Conservation (phyloP, 2,113 vertebrate species). For the Vulpes ferrilata region DNA sequence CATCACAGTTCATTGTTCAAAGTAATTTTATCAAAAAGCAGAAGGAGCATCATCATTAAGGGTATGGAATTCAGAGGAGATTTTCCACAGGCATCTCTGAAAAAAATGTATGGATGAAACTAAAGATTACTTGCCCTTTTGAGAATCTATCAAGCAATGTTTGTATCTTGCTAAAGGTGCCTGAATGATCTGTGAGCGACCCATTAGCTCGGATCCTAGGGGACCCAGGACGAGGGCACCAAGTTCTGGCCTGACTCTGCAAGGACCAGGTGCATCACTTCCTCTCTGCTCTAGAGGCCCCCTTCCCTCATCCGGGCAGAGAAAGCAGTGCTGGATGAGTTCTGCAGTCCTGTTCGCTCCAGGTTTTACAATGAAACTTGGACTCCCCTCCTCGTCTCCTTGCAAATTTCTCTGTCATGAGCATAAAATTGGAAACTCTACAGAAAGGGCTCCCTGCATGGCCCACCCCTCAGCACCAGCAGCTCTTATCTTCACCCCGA, state of each 20-base stretch:
- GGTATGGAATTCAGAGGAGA: background rate
- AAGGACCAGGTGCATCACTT: too few species aligned
- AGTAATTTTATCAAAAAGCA: conserved; percentile 41
- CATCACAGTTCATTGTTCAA: background rate
- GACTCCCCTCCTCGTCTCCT: background rate
- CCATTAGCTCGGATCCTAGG: background rate
- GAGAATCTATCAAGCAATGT: background rate
- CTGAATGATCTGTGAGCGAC: background rate
- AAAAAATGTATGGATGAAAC: background rate
- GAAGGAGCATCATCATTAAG: background rate
- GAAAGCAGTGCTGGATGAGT: background rate
- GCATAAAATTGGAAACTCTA: background rate
- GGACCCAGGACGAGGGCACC: background rate
- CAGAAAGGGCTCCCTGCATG: background rate
- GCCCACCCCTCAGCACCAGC: background rate
- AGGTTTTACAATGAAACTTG: background rate
- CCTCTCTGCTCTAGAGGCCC: background rate
- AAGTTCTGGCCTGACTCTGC: background rate
- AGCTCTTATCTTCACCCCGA: background rate
- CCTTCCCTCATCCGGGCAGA: background rate
- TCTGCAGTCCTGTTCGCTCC: background rate
- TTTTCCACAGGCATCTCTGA: background rate
- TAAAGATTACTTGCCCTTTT: background rate
- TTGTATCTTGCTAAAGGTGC: background rate
- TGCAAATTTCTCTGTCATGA: background rate